phyloP scores from a whole-genome alignment of 2,113 vertebrate species.

The Callorhinus ursinus region DNA sequence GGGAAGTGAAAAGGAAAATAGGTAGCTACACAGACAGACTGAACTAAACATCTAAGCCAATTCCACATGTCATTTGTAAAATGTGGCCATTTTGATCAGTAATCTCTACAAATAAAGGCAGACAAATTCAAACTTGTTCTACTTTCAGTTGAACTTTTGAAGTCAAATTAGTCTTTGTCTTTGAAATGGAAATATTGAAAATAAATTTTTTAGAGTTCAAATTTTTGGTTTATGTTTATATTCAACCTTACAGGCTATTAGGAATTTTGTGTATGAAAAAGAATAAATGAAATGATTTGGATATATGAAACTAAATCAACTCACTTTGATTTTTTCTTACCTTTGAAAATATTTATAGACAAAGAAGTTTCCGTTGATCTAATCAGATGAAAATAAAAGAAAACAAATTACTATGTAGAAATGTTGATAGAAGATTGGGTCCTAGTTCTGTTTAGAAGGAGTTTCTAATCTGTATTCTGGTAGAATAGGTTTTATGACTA shows the following conservation, averaged over 20 bases:
- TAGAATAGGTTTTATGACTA: neutral
- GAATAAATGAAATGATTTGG: neutral
- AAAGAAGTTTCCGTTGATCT: neutral
- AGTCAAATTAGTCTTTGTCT: neutral
- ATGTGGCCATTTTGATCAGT: neutral
- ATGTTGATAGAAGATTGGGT: neutral
- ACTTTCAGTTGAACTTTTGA: neutral
- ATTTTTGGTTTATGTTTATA: neutral
- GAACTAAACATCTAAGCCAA: neutral
- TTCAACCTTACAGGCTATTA: neutral
- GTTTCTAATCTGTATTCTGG: neutral
- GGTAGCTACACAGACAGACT: neutral
- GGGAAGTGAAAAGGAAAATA: neutral
- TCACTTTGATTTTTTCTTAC: neutral
- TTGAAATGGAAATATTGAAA: neutral
- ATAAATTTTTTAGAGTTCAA: neutral
- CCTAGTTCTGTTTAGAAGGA: neutral
- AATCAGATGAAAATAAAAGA: neutral
- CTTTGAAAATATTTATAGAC: neutral
- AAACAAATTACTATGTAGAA: neutral
- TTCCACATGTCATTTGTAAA: neutral
- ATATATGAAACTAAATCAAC: slow-evolving; percentile 25
- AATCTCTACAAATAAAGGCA: neutral
- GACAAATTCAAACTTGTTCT: neutral
- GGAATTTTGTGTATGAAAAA: neutral